Conservation (phyloP, 2,888 invertebrate species). For the Hanleya hanleyi region DNA sequence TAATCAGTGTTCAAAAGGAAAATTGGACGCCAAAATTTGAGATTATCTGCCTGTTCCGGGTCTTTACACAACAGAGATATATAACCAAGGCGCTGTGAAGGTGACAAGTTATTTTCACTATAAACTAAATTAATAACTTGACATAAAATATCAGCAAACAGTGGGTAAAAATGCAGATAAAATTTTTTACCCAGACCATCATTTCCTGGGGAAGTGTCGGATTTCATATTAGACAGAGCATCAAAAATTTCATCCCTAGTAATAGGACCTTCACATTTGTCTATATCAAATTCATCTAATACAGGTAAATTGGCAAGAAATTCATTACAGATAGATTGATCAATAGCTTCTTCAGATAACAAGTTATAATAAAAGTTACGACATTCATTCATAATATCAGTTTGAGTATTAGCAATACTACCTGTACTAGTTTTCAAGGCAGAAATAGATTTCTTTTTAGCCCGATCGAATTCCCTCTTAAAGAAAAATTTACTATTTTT, state of each 20-base stretch:
- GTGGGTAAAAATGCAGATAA: constrained; percentile 5
- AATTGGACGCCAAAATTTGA: constrained; percentile 19
- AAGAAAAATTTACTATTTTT: background rate
- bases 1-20: constrained; percentile 15
- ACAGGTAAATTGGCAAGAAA: background rate
- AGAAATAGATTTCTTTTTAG: background rate
- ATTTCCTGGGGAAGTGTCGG: constrained; percentile 17
- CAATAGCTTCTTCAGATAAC: background rate
- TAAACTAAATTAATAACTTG: background rate
- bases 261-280: background rate
- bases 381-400: background rate
- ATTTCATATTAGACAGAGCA: constrained; percentile 1
- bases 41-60: background rate
- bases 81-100: background rate
- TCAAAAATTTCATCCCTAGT: background rate
- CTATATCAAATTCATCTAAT: background rate
- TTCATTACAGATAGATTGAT: background rate
- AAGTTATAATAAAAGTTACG: background rate
- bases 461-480: background rate
- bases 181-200: constrained; percentile 19
- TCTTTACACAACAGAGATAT: constrained; percentile 14
- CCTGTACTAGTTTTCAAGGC: background rate
- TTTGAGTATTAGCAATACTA: background rate
- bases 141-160: background rate
- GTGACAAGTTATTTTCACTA: background rate